Percentiles rank a stretch among this genome's conserved stretches.
These are phyloP conservation scores for Petaurus breviceps DNA, from an alignment of 2,113 vertebrate genomes.

Conservation along the genomic window DNA sequence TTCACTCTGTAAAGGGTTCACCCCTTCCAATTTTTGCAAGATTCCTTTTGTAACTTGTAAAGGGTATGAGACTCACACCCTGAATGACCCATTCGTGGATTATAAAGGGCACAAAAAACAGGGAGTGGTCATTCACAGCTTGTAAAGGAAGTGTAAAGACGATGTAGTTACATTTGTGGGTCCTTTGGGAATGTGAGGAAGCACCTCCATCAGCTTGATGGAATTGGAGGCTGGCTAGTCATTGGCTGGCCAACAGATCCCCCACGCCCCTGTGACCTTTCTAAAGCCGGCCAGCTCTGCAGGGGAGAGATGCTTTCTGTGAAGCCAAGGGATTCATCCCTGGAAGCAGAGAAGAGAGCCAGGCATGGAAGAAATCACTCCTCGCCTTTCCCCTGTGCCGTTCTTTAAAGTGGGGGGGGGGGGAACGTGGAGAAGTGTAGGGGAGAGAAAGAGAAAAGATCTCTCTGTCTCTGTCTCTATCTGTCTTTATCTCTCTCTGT, in stretches of 20 bases:
- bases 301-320: not conserved
- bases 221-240: not conserved
- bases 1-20: not conserved
- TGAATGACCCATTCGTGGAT: not conserved
- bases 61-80: not conserved
- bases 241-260: not conserved
- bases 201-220: not conserved
- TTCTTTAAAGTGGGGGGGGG: not conserved
- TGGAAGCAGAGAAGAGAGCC: not conserved
- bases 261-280: not conserved
- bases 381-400: not conserved
- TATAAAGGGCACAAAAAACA: not conserved
- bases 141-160: not conserved
- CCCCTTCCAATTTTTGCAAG: not conserved
- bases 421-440: too few relatives aligned
- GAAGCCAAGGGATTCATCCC: not conserved
- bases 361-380: not conserved
- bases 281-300: not conserved
- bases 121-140: not conserved
- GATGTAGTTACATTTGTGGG: not conserved
- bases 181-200: not conserved
- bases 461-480: too few relatives aligned
- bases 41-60: not conserved
- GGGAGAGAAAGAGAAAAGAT: not conserved
- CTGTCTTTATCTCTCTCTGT: too few relatives aligned